phyloP scores from a whole-genome alignment of 2,797 vertebrate species.

The Neostethus bicornis region DNA sequence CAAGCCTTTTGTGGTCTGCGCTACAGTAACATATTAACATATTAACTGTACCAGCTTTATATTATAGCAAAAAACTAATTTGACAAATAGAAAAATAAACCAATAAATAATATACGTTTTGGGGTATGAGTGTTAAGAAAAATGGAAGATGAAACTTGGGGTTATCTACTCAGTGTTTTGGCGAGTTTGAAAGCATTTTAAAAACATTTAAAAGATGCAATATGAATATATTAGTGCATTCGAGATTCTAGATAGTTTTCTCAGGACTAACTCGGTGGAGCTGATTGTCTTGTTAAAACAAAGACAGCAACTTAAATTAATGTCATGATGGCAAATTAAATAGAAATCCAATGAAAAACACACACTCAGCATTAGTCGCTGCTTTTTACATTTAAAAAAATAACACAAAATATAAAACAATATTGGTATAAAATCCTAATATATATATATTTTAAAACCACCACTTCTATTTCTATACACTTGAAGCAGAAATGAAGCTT shows the following conservation, averaged over 20 bases:
- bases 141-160: conserved; percentile 38
- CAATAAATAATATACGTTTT: conserved; percentile 72
- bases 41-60: conserved; percentile 78
- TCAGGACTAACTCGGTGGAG: conserved; percentile 48
- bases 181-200: conserved; percentile 56
- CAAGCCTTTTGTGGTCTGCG: conserved; percentile 82
- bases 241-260: conserved; percentile 61
- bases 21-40: conserved; percentile 73
- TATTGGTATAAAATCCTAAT: conserved; percentile 57
- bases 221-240: conserved; percentile 73
- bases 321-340: conserved; percentile 11
- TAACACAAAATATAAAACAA: conserved; percentile 19
- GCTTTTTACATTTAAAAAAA: conserved; percentile 13
- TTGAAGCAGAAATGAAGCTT: conserved; percentile 54
- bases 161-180: conserved; percentile 83
- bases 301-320: conserved; percentile 54
- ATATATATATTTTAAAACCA: conserved; percentile 42
- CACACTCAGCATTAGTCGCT: conserved; percentile 10
- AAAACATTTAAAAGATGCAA: conserved; percentile 50
- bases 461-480: conserved; percentile 52
- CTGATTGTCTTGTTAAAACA: conserved; percentile 75
- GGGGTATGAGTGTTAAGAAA: no score
- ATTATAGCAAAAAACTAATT: conserved; percentile 71
- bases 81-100: conserved; percentile 55
- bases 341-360: conserved; percentile 2